Percentiles rank a stretch among this genome's conserved stretches.
These are phyloP conservation scores for Camelus bactrianus DNA, from an alignment of 2,113 vertebrate genomes.

Conservation along the genomic window DNA sequence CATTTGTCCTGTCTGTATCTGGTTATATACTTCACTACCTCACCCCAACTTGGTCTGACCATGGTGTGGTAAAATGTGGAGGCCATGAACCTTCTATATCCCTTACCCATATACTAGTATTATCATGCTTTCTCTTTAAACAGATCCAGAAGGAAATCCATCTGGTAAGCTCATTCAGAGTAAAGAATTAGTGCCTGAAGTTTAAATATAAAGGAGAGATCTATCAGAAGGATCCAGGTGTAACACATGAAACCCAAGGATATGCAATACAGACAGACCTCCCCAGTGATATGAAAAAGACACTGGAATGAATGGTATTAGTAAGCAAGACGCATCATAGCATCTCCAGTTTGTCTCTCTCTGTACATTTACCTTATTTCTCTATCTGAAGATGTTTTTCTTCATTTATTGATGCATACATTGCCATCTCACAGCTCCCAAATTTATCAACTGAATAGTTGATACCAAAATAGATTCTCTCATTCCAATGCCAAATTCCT, in stretches of 20 bases:
- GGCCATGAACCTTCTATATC: background rate
- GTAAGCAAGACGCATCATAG: background rate
- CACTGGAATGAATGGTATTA: background rate
- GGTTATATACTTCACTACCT: background rate
- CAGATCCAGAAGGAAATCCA: background rate
- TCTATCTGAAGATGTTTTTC: background rate
- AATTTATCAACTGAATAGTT: background rate
- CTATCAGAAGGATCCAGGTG: background rate
- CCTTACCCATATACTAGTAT: background rate
- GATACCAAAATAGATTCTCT: conserved; percentile 10
- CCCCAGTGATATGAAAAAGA: background rate
- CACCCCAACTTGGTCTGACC: background rate
- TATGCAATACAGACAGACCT: background rate
- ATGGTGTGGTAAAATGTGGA: background rate
- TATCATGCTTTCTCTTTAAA: background rate
- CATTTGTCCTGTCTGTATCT: background rate
- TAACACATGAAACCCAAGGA: background rate
- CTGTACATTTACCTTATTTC: background rate
- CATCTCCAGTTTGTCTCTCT: background rate
- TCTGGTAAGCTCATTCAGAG: background rate
- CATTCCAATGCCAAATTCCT: background rate
- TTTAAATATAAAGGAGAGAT: conserved; percentile 19
- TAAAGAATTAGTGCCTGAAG: background rate
- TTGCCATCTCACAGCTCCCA: background rate
- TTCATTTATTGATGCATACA: background rate